phyloP scores from a whole-genome alignment of 53 echinoderm and acorn worm species.

The Antedon mediterranea region DNA sequence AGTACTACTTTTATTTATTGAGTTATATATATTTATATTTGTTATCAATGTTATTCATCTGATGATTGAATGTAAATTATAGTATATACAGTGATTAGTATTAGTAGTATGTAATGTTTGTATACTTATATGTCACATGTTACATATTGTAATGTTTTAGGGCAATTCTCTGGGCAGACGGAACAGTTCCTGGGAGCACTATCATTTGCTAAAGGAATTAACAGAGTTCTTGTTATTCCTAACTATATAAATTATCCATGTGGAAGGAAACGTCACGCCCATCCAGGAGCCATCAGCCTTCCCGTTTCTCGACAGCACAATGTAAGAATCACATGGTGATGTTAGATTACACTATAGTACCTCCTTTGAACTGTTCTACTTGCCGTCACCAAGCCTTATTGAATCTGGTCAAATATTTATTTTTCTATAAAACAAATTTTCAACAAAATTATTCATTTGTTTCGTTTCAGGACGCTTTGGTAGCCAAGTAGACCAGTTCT shows the following conservation, averaged over 20 bases:
- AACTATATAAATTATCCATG: conserved; percentile 92
- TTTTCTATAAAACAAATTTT: background rate
- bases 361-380: conserved; percentile 14
- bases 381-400: no score
- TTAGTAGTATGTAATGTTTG: background rate
- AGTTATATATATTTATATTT: no score
- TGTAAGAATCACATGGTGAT: no score
- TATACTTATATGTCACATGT: background rate
- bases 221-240: conserved; percentile 69
- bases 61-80: background rate
- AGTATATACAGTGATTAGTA: background rate
- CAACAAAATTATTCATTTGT: background rate
- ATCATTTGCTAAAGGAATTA: conserved; percentile 59
- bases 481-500: conserved; percentile 83
- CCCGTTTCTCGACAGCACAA: conserved; percentile 46
- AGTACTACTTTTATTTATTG: no score
- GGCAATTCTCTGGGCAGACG: conserved; percentile 74
- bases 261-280: conserved; percentile 57
- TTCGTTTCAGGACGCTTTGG: conserved; percentile 75
- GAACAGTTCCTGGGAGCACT: conserved; percentile 74
- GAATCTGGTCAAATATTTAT: background rate
- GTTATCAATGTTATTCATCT: background rate
- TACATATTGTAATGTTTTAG: conserved; percentile 27
- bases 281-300: conserved; percentile 28
- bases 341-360: no score